Conservation (phyloP, 2,113 vertebrate species). For the Maccullochella peelii region DNA sequence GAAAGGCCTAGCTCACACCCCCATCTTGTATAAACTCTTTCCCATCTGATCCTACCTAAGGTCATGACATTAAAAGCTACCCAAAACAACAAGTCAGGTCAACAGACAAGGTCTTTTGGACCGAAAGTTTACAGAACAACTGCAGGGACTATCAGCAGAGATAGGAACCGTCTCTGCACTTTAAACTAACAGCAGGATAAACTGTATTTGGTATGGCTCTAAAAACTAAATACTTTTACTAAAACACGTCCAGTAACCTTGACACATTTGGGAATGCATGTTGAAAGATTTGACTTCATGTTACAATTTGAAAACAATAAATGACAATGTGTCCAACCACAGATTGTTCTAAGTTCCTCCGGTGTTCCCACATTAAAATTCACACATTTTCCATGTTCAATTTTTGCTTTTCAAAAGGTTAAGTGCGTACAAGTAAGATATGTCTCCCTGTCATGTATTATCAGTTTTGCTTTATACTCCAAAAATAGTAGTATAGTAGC, state of each 20-base stretch:
- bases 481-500: background rate
- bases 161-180: constrained; percentile 13
- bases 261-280: background rate
- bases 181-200: constrained; percentile 31
- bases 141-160: constrained; percentile 8
- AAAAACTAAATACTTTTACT: constrained; percentile 5
- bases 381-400: background rate
- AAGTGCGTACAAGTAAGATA: background rate
- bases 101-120: constrained; percentile 28
- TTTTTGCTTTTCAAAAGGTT: background rate
- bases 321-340: background rate
- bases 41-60: constrained; percentile 35
- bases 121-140: constrained; percentile 20
- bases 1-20: background rate
- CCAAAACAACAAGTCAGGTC: constrained; percentile 48
- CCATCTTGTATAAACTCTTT: background rate
- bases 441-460: background rate
- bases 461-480: background rate
- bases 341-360: background rate
- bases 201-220: constrained; percentile 37
- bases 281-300: background rate
- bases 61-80: constrained; percentile 14
- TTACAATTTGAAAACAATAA: background rate
- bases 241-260: constrained; percentile 37
- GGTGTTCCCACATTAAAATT: background rate